Evolutionary conservation across 2,113 vertebrate species (phyloP).

Genomic region (Pelusios castaneus): DNA sequence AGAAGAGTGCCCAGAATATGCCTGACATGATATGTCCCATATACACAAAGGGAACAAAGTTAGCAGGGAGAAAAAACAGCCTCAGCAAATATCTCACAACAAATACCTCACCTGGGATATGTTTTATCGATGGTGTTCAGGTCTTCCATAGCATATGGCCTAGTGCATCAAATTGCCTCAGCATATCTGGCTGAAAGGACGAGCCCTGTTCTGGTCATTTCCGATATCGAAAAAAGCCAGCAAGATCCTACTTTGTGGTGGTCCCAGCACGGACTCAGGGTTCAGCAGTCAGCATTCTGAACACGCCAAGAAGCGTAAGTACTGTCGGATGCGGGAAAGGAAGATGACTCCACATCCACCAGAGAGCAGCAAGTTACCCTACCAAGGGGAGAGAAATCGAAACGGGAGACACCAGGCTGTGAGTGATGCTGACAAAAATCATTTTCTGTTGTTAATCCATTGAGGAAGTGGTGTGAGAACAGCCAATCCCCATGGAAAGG

Average conservation of each 20-base stretch:
- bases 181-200: background rate
- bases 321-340: background rate
- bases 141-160: background rate
- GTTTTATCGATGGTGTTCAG: background rate
- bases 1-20: background rate
- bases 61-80: background rate
- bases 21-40: too few relatives aligned
- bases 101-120: too few relatives aligned
- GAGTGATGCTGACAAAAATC: background rate
- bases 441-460: background rate
- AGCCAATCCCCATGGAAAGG: background rate
- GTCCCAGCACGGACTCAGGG: background rate
- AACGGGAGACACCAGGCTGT: rapidly evolving
- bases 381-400: background rate
- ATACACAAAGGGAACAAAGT: background rate
- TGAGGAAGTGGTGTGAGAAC: background rate
- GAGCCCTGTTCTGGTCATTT: background rate
- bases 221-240: background rate
- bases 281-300: background rate
- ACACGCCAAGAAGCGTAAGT: background rate
- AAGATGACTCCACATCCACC: background rate
- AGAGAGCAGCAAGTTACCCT: background rate
- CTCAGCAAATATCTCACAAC: background rate
- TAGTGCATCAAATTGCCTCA: background rate
- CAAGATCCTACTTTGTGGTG: background rate